These are phyloP conservation scores for Tetragonisca angustula DNA, from an alignment of 2,888 invertebrate species.

Conservation along the genomic window DNA sequence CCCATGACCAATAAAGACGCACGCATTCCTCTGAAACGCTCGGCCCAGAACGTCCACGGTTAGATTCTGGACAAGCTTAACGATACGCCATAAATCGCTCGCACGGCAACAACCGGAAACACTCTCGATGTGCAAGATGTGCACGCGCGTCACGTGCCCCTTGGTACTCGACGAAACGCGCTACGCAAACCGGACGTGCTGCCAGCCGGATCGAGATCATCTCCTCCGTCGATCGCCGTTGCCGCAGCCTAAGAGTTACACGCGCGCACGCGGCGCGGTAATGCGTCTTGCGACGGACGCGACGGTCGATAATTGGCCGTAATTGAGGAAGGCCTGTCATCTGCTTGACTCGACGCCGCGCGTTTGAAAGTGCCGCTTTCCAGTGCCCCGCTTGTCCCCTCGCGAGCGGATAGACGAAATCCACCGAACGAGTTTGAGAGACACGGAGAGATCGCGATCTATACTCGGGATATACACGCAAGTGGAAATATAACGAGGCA, in stretches of 20 bases:
- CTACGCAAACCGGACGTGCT: conserved; percentile 15
- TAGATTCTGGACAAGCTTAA: conserved; percentile 57
- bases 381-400: not conserved
- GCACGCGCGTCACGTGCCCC: not conserved
- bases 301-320: conserved; percentile 49
- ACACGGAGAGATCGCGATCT: not conserved
- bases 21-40: conserved; percentile 68
- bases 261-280: conserved; percentile 17
- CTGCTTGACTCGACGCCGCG: not conserved
- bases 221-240: conserved; percentile 9
- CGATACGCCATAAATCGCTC: conserved; percentile 74
- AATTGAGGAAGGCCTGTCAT: conserved; percentile 38
- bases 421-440: not conserved
- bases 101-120: conserved; percentile 35
- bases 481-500: not conserved
- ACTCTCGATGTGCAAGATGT: conserved; percentile 29
- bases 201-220: conserved; percentile 45
- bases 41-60: conserved; percentile 27
- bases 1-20: conserved; percentile 63
- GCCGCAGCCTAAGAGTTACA: not conserved
- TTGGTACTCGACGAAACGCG: not conserved
- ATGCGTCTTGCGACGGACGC: conserved; percentile 23
- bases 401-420: not conserved
- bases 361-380: conserved; percentile 12
- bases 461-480: not conserved